Evolutionary conservation across 2,888 invertebrate genomes (phyloP), one percentile per base, ranked within the genome.

Genomic region (Agrotis clavis): DNA sequence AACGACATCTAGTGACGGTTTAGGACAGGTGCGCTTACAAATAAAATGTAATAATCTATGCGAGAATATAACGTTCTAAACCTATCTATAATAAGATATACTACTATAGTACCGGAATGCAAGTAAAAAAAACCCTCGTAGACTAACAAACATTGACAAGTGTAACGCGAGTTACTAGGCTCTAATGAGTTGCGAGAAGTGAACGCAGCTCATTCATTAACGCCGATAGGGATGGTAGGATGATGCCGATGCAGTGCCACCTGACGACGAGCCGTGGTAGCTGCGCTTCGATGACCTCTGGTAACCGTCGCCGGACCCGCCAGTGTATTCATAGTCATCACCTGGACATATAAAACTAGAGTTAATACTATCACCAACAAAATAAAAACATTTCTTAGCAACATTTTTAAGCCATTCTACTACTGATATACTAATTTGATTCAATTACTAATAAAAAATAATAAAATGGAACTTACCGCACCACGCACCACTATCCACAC

Each of bases 221-320:
- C 96, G 96, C 84, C 96, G 88, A 90, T 96, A 96, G 82, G 96
- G 96, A 85, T 96, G 96, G 90, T 95, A 96, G 50, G 96, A 96
- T 2, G 95, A 91, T n/a, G 95, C 94, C 4, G 95, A 92, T 9
- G 94, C 90, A 21, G 92, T 88, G 53, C 92, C 93, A 71, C 82
- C 86, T 30, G 93, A 90, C 14, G 93, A 90, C 6, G 94, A 90
- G 19, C 92, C 94, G 85, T 95, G 94, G 86, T 95, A 91, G 87
- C 92, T 93, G 71, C 96, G 95, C 90, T 96, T 96, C 47, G 95
- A 93, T 53, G 96, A 89, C 79, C 94, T 92, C 86, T 96, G 96
- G 84, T 95, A 95, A 1, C 96, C 96, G 63, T 96, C 96, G 69
- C 96, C 96, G 19, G 96, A 96, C 2, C 94, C 96, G 53, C 96